Conservation (phyloP, 2,797 vertebrate species). For the Catostomus latipinnis region DNA sequence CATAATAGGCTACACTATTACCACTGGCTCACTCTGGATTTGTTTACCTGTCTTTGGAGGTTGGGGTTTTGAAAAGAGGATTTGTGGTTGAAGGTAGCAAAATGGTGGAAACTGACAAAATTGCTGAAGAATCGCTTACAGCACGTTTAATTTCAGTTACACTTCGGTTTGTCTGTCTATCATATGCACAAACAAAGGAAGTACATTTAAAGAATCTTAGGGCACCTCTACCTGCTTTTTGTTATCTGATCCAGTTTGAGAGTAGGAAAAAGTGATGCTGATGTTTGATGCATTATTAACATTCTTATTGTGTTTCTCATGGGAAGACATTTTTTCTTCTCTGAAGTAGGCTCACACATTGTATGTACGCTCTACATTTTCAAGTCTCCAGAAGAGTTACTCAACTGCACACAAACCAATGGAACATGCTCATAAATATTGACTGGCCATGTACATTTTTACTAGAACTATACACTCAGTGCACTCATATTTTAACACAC, state of each 20-base stretch:
- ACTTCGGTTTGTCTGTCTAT: background rate
- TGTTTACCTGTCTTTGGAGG: background rate
- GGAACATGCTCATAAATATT: too few species aligned
- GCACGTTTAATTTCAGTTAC: background rate
- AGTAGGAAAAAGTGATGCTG: conserved; percentile 59
- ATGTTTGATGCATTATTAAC: conserved; percentile 71
- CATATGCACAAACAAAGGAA: conserved; percentile 13
- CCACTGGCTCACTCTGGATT: too few species aligned
- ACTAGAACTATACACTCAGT: too few species aligned
- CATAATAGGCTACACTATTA: background rate
- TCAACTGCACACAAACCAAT: background rate
- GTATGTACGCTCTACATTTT: background rate
- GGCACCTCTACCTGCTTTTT: background rate
- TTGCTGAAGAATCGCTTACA: background rate
- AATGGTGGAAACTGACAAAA: background rate
- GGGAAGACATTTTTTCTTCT: conserved; percentile 37
- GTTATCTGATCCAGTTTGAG: conserved; percentile 22
- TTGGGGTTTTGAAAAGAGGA: background rate
- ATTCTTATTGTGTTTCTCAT: conserved; percentile 26
- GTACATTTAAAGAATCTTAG: background rate
- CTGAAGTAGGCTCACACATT: background rate
- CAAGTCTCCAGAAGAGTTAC: background rate
- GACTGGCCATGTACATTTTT: too few species aligned
- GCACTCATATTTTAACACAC: too few species aligned
- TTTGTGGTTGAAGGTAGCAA: background rate